These are phyloP conservation scores for Lasioglossum pauxillum DNA, from an alignment of 2,888 invertebrate species.

Conservation along the genomic window DNA sequence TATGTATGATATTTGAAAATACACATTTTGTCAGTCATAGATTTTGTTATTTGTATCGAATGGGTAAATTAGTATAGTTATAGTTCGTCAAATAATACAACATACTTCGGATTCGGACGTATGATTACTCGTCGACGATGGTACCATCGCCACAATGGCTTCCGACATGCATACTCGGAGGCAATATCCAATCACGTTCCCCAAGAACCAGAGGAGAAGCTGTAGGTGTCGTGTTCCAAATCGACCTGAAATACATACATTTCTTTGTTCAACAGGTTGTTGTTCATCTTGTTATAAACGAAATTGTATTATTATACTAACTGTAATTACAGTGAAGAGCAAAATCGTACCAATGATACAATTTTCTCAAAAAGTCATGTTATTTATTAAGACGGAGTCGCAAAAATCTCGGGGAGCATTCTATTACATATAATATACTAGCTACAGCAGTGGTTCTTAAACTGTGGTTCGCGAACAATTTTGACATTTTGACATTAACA, in stretches of 20 bases:
- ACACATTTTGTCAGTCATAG: not conserved
- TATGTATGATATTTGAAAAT: not conserved
- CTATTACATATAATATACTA: too few species aligned
- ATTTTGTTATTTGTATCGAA: not conserved
- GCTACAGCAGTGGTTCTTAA: too few species aligned
- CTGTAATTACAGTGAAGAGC: too few species aligned
- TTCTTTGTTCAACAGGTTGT: not conserved
- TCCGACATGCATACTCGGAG: conserved; percentile 86
- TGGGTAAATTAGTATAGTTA: not conserved
- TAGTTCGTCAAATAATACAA: not conserved
- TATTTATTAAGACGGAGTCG: too few species aligned
- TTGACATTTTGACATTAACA: too few species aligned
- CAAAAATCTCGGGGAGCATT: too few species aligned
- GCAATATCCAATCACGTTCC: conserved; percentile 85
- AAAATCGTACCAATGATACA: too few species aligned
- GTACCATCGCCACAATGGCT: conserved; percentile 85
- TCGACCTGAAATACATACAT: conserved; percentile 62
- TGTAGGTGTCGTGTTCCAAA: conserved; percentile 86
- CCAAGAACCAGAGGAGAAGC: conserved; percentile 85
- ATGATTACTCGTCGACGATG: conserved; percentile 66
- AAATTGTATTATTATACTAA: not conserved
- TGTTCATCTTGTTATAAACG: not conserved
- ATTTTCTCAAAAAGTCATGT: too few species aligned
- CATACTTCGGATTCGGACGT: not conserved
- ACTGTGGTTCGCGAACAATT: too few species aligned